Conservation (phyloP, 2,797 vertebrate species). For the Pseudotriccus pelzelni region DNA sequence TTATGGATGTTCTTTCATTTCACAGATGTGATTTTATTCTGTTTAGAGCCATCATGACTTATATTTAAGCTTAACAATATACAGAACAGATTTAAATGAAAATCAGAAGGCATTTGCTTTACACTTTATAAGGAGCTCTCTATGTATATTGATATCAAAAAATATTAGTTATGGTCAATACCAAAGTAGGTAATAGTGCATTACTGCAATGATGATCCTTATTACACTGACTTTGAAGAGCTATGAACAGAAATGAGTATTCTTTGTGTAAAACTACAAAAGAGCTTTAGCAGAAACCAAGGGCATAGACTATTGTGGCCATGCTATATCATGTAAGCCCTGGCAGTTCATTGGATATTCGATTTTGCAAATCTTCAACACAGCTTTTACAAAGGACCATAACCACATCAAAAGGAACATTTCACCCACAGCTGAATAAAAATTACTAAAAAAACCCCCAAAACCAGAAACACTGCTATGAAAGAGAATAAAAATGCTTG, state of each 20-base stretch:
- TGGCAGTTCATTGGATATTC: background rate
- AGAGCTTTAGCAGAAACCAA: background rate
- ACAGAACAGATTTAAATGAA: background rate
- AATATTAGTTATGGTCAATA: background rate
- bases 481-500: background rate
- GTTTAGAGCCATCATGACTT: background rate
- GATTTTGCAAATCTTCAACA: background rate
- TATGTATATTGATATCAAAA: background rate
- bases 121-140: background rate
- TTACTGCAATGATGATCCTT: background rate
- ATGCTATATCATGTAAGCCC: background rate
- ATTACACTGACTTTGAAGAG: background rate
- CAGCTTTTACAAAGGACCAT: background rate
- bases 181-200: background rate
- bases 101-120: background rate
- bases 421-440: background rate
- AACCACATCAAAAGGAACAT: background rate
- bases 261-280: accelerated
- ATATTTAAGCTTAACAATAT: background rate
- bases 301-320: background rate
- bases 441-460: background rate
- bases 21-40: conserved; percentile 1
- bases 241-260: background rate
- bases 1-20: background rate
- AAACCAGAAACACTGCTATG: background rate